Percentiles rank a stretch among this genome's conserved stretches.
These are phyloP conservation scores for Synanthedon vespiformis DNA, from an alignment of 2,888 invertebrate species.

Conservation along the genomic window DNA sequence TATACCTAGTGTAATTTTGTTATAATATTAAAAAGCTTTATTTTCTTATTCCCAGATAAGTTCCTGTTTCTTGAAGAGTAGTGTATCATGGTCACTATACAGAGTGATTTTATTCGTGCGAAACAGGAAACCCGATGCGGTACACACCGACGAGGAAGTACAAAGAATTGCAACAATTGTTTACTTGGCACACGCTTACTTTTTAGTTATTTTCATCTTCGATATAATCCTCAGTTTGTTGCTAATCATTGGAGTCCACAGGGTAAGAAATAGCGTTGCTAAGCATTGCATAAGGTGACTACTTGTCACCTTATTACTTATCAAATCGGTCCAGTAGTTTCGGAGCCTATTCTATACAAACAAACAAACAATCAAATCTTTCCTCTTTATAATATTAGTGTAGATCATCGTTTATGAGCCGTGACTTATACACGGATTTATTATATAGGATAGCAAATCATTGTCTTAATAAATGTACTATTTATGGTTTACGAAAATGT, in stretches of 20 bases:
- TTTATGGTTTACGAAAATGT: too few species aligned
- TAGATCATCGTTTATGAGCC: not conserved
- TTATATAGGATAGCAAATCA: too few species aligned
- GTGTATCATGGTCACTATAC: conserved; percentile 32
- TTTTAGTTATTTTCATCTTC: conserved; percentile 36
- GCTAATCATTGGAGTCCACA: conserved; percentile 42
- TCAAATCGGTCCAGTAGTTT: too few species aligned
- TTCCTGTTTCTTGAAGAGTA: conserved; percentile 23
- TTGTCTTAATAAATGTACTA: too few species aligned
- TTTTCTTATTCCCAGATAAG: conserved; percentile 27
- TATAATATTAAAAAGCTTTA: not conserved
- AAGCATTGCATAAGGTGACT: too few species aligned
- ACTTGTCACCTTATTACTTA: not conserved
- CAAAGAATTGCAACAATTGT: conserved; percentile 26
- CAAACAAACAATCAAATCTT: too few species aligned
- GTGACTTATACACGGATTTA: too few species aligned
- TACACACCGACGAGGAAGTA: conserved; percentile 31
- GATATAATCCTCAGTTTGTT: conserved; percentile 35
- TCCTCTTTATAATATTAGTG: too few species aligned
- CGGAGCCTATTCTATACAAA: too few species aligned
- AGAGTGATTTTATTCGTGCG: conserved; percentile 30
- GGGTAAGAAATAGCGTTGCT: conserved; percentile 22
- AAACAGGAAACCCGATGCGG: conserved; percentile 17
- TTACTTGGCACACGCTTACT: conserved; percentile 45
- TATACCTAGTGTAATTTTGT: too few species aligned